phyloP scores from a whole-genome alignment of 2,888 invertebrate species.

The Clivina fossor region DNA sequence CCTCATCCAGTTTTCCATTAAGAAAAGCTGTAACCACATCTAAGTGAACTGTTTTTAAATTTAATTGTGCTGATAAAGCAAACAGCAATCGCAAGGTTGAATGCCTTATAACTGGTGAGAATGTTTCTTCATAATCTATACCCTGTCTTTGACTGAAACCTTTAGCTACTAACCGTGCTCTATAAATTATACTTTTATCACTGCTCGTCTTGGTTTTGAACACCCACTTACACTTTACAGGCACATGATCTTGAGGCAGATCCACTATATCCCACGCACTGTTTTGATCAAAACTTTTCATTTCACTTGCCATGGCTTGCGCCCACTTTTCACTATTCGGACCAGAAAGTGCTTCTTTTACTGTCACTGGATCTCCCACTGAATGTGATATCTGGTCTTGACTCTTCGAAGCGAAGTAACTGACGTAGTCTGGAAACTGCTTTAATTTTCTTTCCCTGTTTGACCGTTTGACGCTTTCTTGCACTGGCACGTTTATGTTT shows the following conservation, averaged over 20 bases:
- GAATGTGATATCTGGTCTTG: too few relatives aligned
- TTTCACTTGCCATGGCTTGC: too few relatives aligned
- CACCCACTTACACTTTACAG: conserved; percentile 10
- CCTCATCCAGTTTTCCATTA: neutral
- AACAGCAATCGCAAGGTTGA: conserved; percentile 1
- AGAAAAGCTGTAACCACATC: conserved; percentile 8
- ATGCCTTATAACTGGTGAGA: conserved; percentile 17
- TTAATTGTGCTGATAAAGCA: neutral
- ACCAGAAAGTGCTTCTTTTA: too few relatives aligned
- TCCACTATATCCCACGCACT: conserved; percentile 1
- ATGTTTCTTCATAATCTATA: conserved; percentile 17
- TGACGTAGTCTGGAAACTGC: too few relatives aligned
- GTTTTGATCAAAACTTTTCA: too few relatives aligned
- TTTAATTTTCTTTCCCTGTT: too few relatives aligned
- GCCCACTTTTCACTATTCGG: too few relatives aligned
- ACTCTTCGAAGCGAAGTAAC: too few relatives aligned
- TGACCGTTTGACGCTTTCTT: too few relatives aligned
- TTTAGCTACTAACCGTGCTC: conserved; percentile 26
- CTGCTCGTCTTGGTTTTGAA: conserved; percentile 40
- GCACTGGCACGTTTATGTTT: too few relatives aligned
- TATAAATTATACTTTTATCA: conserved; percentile 38
- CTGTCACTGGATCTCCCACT: too few relatives aligned
- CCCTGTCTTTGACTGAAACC: conserved; percentile 24
- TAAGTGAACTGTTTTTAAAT: conserved; percentile 1
- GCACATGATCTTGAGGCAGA: neutral